Percentiles rank a stretch among this genome's conserved stretches.
Conservation (phyloP, 2,888 invertebrate species). For the Uropetala carovei region DNA sequence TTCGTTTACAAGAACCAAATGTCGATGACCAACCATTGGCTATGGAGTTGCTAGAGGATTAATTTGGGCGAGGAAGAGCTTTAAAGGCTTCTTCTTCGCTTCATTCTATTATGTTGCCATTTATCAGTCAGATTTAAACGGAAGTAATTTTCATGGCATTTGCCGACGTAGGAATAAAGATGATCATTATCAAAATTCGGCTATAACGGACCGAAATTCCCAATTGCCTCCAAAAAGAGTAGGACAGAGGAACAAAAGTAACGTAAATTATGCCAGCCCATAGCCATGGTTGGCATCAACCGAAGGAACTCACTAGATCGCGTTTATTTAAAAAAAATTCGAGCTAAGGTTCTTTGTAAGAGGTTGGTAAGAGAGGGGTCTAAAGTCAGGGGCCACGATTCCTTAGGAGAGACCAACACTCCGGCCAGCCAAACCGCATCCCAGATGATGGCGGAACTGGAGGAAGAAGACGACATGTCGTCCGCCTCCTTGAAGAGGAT, state of each 20-base stretch:
- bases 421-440: slow-evolving; percentile 20
- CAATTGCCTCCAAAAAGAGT: too few relatives aligned
- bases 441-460: slow-evolving; percentile 38
- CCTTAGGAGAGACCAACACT: slow-evolving; percentile 44
- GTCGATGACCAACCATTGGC: background rate
- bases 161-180: too few relatives aligned
- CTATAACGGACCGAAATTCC: too few relatives aligned
- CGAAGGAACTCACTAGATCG: background rate
- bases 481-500: slow-evolving; percentile 46
- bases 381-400: slow-evolving; percentile 59
- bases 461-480: slow-evolving; percentile 38
- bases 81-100: too few relatives aligned
- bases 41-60: background rate
- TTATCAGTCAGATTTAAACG: too few relatives aligned
- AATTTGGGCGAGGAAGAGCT: too few relatives aligned
- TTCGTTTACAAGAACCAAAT: background rate
- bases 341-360: background rate
- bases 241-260: too few relatives aligned
- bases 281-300: background rate
- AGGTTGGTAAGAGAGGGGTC: background rate
- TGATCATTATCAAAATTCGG: too few relatives aligned
- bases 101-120: too few relatives aligned
- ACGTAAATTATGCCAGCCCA: too few relatives aligned
- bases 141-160: too few relatives aligned
- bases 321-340: background rate